Base-by-base conservation (phyloP, 2,888 invertebrate species). In the Argyresthia goedartella region DNA sequence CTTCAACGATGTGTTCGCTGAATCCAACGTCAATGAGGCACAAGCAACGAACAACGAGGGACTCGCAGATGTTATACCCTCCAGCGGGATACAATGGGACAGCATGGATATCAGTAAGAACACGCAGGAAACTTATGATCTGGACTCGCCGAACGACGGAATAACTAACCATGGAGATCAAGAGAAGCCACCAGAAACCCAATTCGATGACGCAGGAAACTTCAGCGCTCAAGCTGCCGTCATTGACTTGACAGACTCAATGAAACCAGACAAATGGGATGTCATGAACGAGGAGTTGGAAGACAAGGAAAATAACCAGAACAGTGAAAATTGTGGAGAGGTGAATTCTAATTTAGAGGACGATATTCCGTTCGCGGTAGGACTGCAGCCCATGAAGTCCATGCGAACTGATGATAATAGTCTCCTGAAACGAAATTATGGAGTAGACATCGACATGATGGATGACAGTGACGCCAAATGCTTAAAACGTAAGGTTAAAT, bases 301-400 rank as follows among this genome's bases (percentile, higher is more conserved):
- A 8, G 65, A 71, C 56, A 74, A 75, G 53, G 74, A 76, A 58
- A 78, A 73, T 59, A 62, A 65, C 54, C 56, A 57, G 45, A 56
- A 60, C 49, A 56, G 53, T 49, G 52, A 55, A 13, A 58, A 60
- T 54, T 54, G 59, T 51, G 63, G 61, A 10, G 58, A 59, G 52
- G 53, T 61, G n/a, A 63, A 60, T 54, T 58, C 66, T 8, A 65
- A 65, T 33, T 59, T 73, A 50, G 71, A 73, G 51, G 73, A 77
- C 54, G 71, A 82, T 53, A 82, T 86, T 55, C 86, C 86, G 0
- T 85, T 67, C 58, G 85, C 86, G n/a, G 84, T 86, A 8, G 85
- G 85, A 1, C 60, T 85, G 51, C 70, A 81, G 25, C 85, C 86
- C 4, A 59, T 81, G 14, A 85, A 81, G 59, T 74, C 77, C 52